Evolutionary conservation across 1,140 invertebrate genomes (phyloP), one percentile per base, ranked within the genome.

Genomic region (Nautilus pompilius): DNA sequence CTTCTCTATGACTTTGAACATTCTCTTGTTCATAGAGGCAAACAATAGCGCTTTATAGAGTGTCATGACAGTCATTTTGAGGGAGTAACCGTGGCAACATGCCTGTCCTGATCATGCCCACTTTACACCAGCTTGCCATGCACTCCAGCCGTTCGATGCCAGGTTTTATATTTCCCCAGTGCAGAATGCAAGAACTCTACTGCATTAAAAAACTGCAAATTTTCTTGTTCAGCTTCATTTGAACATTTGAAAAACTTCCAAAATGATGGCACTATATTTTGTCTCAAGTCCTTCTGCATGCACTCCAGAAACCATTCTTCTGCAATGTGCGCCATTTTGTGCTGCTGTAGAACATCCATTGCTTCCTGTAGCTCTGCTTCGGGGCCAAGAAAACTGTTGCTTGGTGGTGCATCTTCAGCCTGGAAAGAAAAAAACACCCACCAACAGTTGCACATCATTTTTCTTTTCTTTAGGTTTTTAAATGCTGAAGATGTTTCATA

Each of bases 251-350:
- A 72, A 58, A 54, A 69, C 6, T 60, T 65, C 75, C 74, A 75
- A 53, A 77, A 77, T 17, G 36, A 54, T 48, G 69, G 68, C 1
- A 63, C 69, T 10, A 78, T 68, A 53, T 70, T 60, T 26, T 70
- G 64, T 26, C 73, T 48, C 15, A 78, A 46, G 48, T 78, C 72
- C 49, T 72, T 62, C 45, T 77, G 74, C n/a, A 74, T 26, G 28
- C 58, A 65, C 59, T 78, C 75, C 17, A 74, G 60, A 62, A 77
- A 78, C 74, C 75, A 78, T 48, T 75, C 76, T 49, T 75, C 72
- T 30, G 77, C 68, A 13, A 78, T 65, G 29, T 73, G 67, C 17
- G 65, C 65, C 3, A 75, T 32, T 10, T 65, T 66, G 53, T 71
- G 53, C 28, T 74, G 60, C 17, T 61, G 46, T 10, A 78, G 45